Evolutionary conservation across 2,797 vertebrate genomes (phyloP).

Genomic region (Monodelphis domestica): DNA sequence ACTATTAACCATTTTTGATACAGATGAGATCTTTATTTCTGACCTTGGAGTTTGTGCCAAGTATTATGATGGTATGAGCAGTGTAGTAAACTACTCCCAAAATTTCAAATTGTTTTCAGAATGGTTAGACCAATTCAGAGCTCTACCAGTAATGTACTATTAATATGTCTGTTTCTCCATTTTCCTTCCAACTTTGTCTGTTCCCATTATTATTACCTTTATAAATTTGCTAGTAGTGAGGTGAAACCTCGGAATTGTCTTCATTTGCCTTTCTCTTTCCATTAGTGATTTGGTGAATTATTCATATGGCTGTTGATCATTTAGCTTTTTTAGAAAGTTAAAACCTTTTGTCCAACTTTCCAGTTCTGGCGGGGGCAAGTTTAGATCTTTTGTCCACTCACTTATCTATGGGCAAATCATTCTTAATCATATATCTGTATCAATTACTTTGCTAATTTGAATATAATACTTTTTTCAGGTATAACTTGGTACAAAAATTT

Average conservation of each 20-base stretch:
- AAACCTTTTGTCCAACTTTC: not conserved
- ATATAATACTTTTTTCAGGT: not conserved
- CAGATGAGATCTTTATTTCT: not conserved
- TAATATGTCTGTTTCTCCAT: not conserved
- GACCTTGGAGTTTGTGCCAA: not conserved
- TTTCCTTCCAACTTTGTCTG: not conserved
- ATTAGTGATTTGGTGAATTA: not conserved
- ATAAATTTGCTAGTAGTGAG: not conserved
- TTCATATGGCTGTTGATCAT: not conserved
- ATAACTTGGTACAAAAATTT: not conserved
- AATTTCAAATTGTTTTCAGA: not conserved
- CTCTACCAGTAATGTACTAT: not conserved
- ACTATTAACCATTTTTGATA: not conserved
- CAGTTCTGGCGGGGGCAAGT: too few species aligned
- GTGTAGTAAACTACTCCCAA: not conserved
- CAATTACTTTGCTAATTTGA: not conserved
- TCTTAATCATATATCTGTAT: not conserved
- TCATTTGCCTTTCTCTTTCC: not conserved
- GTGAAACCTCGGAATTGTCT: not conserved
- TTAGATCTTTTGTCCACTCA: not conserved
- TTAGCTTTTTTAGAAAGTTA: not conserved
- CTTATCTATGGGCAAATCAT: not conserved
- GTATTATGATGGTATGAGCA: not conserved
- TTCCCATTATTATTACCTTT: not conserved
- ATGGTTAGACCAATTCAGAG: not conserved